Conservation (phyloP, 2,113 vertebrate genomes). For the Platysteira castanea region DNA sequence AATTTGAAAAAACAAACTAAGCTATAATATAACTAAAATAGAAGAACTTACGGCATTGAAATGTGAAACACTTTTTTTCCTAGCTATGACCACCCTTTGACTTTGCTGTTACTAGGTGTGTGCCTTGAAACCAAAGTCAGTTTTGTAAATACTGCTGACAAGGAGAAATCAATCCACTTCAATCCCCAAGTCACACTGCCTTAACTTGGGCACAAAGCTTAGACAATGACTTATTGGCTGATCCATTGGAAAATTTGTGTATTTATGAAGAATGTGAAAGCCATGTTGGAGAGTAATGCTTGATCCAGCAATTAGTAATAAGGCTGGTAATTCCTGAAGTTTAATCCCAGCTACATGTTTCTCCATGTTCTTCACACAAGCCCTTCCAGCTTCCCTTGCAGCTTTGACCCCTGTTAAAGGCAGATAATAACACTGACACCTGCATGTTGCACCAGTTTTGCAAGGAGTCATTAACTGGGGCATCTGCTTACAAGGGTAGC, state of each 20-base stretch:
- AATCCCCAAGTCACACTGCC: not conserved
- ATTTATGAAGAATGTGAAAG: not conserved
- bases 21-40: slow-evolving; percentile 34
- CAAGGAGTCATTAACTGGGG: not conserved
- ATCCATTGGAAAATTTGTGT: not conserved
- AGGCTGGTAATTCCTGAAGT: not conserved
- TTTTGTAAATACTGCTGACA: slow-evolving; percentile 37
- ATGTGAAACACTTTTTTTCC: not conserved
- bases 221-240: slow-evolving; percentile 2
- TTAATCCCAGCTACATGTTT: not conserved
- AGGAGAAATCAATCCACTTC: slow-evolving; percentile 15
- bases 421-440: not conserved
- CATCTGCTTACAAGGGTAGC: not conserved
- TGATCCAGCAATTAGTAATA: not conserved
- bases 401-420: not conserved
- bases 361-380: not conserved
- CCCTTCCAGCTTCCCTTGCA: not conserved
- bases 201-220: not conserved
- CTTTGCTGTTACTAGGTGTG: slow-evolving; percentile 14
- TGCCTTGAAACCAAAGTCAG: slow-evolving; percentile 23
- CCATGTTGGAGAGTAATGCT: not conserved
- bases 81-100: not conserved
- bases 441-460: not conserved
- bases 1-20: slow-evolving; percentile 31
- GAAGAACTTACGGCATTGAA: not conserved